A percentile compares a stretch with the other conserved stretches of the same genome.
phyloP scores from a whole-genome alignment of 2,888 invertebrate species.

The Polietes domitor region DNA sequence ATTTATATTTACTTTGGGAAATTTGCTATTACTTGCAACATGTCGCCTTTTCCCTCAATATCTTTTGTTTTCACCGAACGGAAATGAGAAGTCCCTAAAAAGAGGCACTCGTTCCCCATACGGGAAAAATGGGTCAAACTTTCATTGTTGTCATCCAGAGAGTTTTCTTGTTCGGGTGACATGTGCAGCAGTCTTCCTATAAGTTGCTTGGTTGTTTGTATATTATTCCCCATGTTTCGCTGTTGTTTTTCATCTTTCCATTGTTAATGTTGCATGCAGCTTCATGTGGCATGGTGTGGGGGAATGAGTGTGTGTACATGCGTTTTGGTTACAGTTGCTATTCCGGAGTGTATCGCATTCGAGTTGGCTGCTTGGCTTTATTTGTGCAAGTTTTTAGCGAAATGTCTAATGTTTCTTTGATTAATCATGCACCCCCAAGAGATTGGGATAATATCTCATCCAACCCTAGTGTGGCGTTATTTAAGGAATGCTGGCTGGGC shows the following conservation, averaged over 20 bases:
- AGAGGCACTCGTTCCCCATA: slow-evolving; percentile 36
- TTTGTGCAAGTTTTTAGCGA: slow-evolving; percentile 23
- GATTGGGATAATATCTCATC: slow-evolving; percentile 9
- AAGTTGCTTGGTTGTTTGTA: slow-evolving; percentile 29
- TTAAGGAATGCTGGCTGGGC: slow-evolving; percentile 1
- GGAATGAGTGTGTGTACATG: not conserved
- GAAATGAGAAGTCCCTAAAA: slow-evolving; percentile 44
- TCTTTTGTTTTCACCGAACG: slow-evolving; percentile 56
- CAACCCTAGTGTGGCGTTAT: not conserved
- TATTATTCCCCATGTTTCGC: not conserved
- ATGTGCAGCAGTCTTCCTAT: slow-evolving; percentile 51
- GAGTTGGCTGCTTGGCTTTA: not conserved
- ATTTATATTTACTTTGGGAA: slow-evolving; percentile 47
- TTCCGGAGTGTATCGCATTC: slow-evolving; percentile 51
- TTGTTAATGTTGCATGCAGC: slow-evolving; percentile 53
- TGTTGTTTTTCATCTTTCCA: slow-evolving; percentile 45
- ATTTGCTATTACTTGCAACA: slow-evolving; percentile 50
- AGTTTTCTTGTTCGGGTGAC: slow-evolving; percentile 56
- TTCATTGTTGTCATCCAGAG: slow-evolving; percentile 51
- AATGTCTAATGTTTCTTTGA: slow-evolving; percentile 60
- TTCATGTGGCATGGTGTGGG: slow-evolving; percentile 1
- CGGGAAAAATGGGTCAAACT: slow-evolving; percentile 61
- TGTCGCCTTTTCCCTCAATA: slow-evolving; percentile 43
- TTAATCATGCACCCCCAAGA: slow-evolving; percentile 42
- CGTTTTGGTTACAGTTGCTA: slow-evolving; percentile 35